Conservation (phyloP, 2,888 invertebrate species). For the Hirtodrosophila histrioides region DNA sequence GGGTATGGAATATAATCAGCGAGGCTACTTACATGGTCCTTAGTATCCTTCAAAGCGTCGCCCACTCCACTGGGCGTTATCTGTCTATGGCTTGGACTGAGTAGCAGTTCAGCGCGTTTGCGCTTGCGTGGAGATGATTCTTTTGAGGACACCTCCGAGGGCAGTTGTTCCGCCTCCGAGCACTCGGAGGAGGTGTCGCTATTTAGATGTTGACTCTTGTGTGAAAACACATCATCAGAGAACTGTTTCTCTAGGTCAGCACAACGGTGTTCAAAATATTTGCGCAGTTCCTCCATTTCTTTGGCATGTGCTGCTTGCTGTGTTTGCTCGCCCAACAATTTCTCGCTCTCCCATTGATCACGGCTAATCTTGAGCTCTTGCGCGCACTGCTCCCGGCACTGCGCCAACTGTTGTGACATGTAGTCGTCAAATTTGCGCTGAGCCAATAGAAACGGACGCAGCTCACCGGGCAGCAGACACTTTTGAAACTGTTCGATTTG, state of each 20-base stretch:
- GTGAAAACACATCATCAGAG: conserved; percentile 89
- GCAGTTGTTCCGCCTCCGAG: conserved; percentile 82
- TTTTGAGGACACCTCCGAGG: conserved; percentile 73
- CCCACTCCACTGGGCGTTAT: conserved; percentile 81
- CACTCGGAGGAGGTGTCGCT: conserved; percentile 84
- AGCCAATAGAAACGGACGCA: conserved; percentile 84
- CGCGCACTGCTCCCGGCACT: conserved; percentile 83
- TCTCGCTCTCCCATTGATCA: conserved; percentile 86
- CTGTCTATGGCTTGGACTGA: conserved; percentile 84
- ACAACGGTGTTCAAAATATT: conserved; percentile 92
- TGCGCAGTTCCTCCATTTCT: conserved; percentile 91
- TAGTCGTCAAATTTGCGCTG: conserved; percentile 86
- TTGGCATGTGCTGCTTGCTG: conserved; percentile 88
- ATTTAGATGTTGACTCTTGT: conserved; percentile 87
- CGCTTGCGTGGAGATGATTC: conserved; percentile 81
- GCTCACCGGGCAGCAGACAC: conserved; percentile 82
- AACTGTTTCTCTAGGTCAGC: conserved; percentile 91
- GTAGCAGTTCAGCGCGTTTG: conserved; percentile 80
- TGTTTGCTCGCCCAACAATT: conserved; percentile 86
- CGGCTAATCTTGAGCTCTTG: conserved; percentile 79
- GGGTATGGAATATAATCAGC: background rate
- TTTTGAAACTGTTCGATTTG: conserved; percentile 84
- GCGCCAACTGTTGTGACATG: conserved; percentile 86
- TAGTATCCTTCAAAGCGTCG: conserved; percentile 51
- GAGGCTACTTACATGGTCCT: conserved; percentile 49